Evolutionary conservation across 1,140 invertebrate genomes (phyloP).

Genomic region (Xylocopa sonorina): DNA sequence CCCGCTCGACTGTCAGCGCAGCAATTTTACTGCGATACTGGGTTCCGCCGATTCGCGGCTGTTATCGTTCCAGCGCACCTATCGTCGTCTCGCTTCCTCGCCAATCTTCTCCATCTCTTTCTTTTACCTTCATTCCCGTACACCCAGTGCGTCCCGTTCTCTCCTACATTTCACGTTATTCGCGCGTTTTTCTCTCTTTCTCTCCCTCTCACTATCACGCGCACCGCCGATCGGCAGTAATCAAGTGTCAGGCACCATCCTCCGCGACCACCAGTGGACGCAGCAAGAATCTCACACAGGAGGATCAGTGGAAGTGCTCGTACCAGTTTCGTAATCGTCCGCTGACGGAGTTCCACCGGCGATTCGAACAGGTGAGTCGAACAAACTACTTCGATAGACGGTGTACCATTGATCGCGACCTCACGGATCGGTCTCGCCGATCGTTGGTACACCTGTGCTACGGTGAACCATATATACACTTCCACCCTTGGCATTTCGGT

Average conservation of each 20-base stretch:
- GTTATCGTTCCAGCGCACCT: slow-evolving; percentile 23
- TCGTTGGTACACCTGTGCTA: slow-evolving; percentile 1
- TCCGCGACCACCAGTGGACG: too few relatives aligned
- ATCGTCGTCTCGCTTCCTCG: neutral
- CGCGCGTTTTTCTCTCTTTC: slow-evolving; percentile 30
- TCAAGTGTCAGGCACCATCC: too few relatives aligned
- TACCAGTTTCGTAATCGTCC: slow-evolving; percentile 25
- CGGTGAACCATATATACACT: neutral
- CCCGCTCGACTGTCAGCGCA: slow-evolving; percentile 5
- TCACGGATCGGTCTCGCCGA: neutral
- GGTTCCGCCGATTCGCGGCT: neutral
- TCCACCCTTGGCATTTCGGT: neutral
- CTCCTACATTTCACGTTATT: neutral
- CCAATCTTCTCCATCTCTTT: neutral
- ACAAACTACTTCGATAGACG: neutral
- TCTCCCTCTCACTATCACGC: too few relatives aligned
- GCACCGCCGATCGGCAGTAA: neutral
- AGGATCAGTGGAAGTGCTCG: neutral
- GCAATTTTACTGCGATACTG: neutral
- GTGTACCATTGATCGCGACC: neutral
- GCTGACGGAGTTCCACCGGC: neutral
- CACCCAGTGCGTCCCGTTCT: neutral
- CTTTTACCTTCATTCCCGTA: neutral
- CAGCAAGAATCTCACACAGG: neutral
- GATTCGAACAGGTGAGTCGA: slow-evolving; percentile 26